phyloP scores from a whole-genome alignment of 2,888 invertebrate species.

The Agrochola macilenta region DNA sequence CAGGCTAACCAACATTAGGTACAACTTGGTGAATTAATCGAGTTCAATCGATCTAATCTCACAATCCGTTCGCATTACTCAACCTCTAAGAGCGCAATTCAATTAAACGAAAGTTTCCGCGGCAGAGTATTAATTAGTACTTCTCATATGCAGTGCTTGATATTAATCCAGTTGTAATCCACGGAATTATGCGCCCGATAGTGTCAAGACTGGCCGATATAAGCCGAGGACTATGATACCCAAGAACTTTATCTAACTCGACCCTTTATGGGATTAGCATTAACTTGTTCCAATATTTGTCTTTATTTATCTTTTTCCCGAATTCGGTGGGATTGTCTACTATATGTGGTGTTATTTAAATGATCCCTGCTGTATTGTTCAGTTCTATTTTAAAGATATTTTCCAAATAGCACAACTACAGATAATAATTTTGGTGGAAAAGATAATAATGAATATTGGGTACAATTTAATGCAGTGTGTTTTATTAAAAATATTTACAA shows the following conservation, averaged over 20 bases:
- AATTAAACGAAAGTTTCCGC: conserved; percentile 68
- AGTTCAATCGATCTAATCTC: conserved; percentile 67
- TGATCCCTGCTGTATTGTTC: conserved; percentile 5
- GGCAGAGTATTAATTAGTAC: conserved; percentile 77
- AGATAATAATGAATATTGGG: conserved; percentile 5
- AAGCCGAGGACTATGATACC: conserved; percentile 84
- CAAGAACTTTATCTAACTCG: conserved; percentile 81
- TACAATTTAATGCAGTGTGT: not conserved
- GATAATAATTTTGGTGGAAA: not conserved
- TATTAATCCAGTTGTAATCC: conserved; percentile 82
- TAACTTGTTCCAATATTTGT: conserved; percentile 84
- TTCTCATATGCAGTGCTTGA: conserved; percentile 77
- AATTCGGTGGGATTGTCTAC: conserved; percentile 68
- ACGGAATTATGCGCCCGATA: conserved; percentile 82
- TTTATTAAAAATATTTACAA: not conserved
- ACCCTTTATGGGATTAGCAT: conserved; percentile 87
- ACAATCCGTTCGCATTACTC: conserved; percentile 63
- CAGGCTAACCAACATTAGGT: conserved; percentile 59
- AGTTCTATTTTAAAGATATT: conserved; percentile 21
- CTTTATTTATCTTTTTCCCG: conserved; percentile 81
- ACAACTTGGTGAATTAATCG: conserved; percentile 66
- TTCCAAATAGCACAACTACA: not conserved
- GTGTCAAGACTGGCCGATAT: conserved; percentile 83
- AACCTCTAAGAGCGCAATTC: conserved; percentile 66
- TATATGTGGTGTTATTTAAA: conserved; percentile 63